A percentile compares a stretch with the other conserved stretches of the same genome.
Conservation (phyloP, 1,140 invertebrate species). For the Amyelois transitella region DNA sequence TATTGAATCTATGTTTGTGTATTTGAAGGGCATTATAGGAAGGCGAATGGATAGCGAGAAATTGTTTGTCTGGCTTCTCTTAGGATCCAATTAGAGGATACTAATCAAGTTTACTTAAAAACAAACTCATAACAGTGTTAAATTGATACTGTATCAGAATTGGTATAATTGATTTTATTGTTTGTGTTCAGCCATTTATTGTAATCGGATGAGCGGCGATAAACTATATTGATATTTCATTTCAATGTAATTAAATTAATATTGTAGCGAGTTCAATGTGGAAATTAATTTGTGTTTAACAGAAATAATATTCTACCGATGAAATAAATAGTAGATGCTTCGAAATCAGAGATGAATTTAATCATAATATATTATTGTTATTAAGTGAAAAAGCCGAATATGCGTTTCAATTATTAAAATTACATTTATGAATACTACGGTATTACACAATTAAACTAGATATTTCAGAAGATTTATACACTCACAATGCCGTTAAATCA, state of each 20-base stretch:
- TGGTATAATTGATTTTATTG: background rate
- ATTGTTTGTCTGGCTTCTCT: constrained; percentile 18
- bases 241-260: background rate
- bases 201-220: background rate
- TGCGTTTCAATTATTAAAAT: too few relatives aligned
- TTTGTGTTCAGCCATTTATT: background rate
- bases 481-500: too few relatives aligned
- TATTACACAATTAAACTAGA: too few relatives aligned
- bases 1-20: background rate
- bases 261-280: background rate
- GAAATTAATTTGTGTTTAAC: background rate
- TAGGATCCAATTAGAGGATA: constrained; percentile 16
- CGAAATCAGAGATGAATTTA: too few relatives aligned
- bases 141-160: background rate
- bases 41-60: background rate
- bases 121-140: background rate
- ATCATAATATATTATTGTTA: too few relatives aligned
- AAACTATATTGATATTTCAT: background rate
- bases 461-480: too few relatives aligned
- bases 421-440: too few relatives aligned
- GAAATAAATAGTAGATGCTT: too few relatives aligned
- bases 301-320: background rate
- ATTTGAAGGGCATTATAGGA: constrained; percentile 1
- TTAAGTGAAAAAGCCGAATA: too few relatives aligned
- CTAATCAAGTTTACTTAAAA: constrained; percentile 19